phyloP scores from a whole-genome alignment of 1,140 invertebrate genomes.

The Cotesia vestalis region DNA sequence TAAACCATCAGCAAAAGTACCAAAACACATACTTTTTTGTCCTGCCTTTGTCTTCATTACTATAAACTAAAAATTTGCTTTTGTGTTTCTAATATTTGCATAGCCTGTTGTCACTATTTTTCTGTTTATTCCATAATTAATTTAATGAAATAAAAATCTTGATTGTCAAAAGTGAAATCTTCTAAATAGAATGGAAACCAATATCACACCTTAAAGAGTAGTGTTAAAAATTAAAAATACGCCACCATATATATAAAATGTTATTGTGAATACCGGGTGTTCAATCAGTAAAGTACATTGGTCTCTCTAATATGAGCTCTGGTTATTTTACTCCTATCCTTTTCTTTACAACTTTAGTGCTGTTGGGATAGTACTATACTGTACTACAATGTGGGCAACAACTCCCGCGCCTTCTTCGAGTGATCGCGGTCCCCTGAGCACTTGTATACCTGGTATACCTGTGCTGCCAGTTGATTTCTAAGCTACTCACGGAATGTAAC shows the following conservation, averaged over 20 bases:
- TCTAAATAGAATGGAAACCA: too few species aligned
- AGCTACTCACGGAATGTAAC: constrained; percentile 25
- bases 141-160: background rate
- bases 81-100: too few species aligned
- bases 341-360: constrained; percentile 1
- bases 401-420: constrained; percentile 62
- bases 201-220: too few species aligned
- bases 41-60: too few species aligned
- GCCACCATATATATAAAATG: constrained; percentile 25
- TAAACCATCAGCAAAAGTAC: too few species aligned
- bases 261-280: constrained; percentile 31
- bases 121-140: background rate
- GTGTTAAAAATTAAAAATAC: background rate
- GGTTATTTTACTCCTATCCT: background rate
- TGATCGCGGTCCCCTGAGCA: constrained; percentile 47
- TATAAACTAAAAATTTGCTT: too few species aligned
- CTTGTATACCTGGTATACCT: background rate
- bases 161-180: too few species aligned
- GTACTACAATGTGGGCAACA: constrained; percentile 31
- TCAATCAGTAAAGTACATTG: constrained; percentile 22
- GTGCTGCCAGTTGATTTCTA: constrained; percentile 55
- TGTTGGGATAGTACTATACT: constrained; percentile 12
- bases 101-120: too few species aligned
- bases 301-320: constrained; percentile 1
- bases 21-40: too few species aligned